A percentile compares a stretch with the other conserved stretches of the same genome.
These are phyloP conservation scores for Buceros bicornis DNA, from an alignment of 2,797 vertebrate species.

Conservation along the genomic window DNA sequence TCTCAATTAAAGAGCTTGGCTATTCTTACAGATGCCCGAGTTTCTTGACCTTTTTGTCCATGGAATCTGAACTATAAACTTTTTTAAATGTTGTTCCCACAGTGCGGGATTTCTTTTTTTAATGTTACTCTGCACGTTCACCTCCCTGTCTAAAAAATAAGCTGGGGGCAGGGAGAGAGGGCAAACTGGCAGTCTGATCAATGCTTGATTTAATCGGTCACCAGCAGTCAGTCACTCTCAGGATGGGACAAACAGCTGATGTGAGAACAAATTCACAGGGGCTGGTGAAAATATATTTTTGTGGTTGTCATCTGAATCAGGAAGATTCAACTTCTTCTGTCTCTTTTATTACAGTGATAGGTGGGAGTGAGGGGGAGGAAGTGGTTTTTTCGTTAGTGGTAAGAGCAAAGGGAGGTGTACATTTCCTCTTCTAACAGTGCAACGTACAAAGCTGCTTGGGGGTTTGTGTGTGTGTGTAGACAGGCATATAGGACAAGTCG, in stretches of 20 bases:
- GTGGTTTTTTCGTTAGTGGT: not conserved
- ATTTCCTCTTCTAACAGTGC: constrained; percentile 2
- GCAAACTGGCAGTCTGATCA: not conserved
- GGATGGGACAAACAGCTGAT: not conserved
- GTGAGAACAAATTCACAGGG: not conserved
- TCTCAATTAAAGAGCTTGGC: not conserved
- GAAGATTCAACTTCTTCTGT: not conserved
- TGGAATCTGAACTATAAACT: not conserved
- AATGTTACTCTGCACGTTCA: not conserved
- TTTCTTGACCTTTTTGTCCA: not conserved
- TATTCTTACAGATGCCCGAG: not conserved
- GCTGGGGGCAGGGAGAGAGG: not conserved
- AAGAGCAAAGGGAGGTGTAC: not conserved
- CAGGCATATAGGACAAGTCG: not conserved
- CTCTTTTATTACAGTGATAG: not conserved
- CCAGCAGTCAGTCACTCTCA: not conserved
- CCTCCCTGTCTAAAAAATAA: not conserved
- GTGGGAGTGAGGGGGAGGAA: not conserved
- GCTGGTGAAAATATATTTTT: not conserved
- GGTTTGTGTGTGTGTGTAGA: not conserved
- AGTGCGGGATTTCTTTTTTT: not conserved
- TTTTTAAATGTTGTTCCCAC: not conserved
- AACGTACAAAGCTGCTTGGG: not conserved
- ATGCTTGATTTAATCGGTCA: not conserved
- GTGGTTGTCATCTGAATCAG: not conserved